A percentile compares a stretch with the other conserved stretches of the same genome.
These are phyloP conservation scores for Ceratoteleas bidentatus DNA, from an alignment of 1,140 invertebrate genomes.

Conservation along the genomic window DNA sequence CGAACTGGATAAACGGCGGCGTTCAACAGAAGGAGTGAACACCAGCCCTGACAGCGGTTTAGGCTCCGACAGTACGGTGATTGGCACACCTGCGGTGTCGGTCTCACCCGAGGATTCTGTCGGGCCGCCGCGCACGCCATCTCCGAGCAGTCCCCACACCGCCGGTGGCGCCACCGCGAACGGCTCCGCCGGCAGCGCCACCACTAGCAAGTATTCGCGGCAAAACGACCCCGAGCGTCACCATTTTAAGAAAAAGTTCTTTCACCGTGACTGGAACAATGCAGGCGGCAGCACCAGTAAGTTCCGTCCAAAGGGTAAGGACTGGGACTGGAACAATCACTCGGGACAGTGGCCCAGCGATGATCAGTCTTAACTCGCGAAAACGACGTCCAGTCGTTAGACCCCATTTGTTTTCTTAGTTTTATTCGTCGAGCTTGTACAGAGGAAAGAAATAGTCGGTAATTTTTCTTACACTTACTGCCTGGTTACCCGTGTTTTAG, in stretches of 20 bases:
- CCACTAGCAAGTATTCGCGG: constrained; percentile 82
- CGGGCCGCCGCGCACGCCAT: constrained; percentile 86
- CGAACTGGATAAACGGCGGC: constrained; percentile 87
- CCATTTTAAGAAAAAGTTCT: constrained; percentile 91
- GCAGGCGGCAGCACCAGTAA: constrained; percentile 82
- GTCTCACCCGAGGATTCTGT: constrained; percentile 82
- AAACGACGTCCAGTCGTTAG: constrained; percentile 1
- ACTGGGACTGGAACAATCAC: constrained; percentile 86
- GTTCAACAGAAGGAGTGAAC: constrained; percentile 89
- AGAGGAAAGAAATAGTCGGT: constrained; percentile 2
- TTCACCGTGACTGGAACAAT: constrained; percentile 85
- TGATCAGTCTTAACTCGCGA: constrained; percentile 74
- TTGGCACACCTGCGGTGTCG: constrained; percentile 82
- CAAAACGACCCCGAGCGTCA: constrained; percentile 83
- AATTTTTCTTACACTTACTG: too few relatives aligned
- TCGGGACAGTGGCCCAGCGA: constrained; percentile 77
- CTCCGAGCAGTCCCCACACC: constrained; percentile 84
- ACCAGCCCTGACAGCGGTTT: constrained; percentile 90
- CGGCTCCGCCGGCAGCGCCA: constrained; percentile 70
- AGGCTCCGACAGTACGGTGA: constrained; percentile 84
- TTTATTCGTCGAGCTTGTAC: constrained; percentile 32
- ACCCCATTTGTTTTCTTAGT: constrained; percentile 19
- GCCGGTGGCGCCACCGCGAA: constrained; percentile 55
- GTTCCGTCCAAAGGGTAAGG: constrained; percentile 88
- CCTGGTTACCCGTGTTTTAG: too few relatives aligned